Percentiles rank a stretch among this genome's conserved stretches.
Conservation (phyloP, 2,888 invertebrate species). For the Drosophila testacea region DNA sequence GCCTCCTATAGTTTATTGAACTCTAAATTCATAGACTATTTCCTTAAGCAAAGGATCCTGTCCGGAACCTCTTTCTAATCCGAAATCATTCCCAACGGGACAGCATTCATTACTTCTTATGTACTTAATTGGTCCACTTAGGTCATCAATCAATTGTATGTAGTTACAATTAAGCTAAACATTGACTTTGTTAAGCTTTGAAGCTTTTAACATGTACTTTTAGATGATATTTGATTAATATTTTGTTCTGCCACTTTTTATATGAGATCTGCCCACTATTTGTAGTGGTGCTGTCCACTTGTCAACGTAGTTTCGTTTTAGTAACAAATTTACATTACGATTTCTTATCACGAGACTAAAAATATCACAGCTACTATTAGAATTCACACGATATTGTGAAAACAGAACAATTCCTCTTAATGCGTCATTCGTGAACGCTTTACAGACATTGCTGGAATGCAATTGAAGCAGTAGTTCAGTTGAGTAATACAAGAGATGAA, state of each 20-base stretch:
- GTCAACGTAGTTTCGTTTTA: not conserved
- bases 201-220: too few species aligned
- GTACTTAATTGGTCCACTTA: too few species aligned
- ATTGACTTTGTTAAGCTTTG: too few species aligned
- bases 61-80: too few species aligned
- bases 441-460: too few species aligned
- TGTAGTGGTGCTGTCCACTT: not conserved
- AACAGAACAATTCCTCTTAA: not conserved
- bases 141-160: too few species aligned
- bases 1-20: not conserved
- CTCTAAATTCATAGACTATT: not conserved
- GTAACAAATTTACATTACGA: not conserved
- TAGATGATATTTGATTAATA: too few species aligned
- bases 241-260: not conserved
- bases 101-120: too few species aligned
- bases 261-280: not conserved
- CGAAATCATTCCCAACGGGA: too few species aligned
- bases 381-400: not conserved
- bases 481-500: too few species aligned
- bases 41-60: not conserved
- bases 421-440: not conserved
- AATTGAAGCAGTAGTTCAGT: too few species aligned
- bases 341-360: not conserved
- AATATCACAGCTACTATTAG: not conserved
- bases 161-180: too few species aligned